Evolutionary conservation across 2,113 vertebrate species (phyloP), one percentile per base, ranked within the genome.

Genomic region (Bubo bubo): DNA sequence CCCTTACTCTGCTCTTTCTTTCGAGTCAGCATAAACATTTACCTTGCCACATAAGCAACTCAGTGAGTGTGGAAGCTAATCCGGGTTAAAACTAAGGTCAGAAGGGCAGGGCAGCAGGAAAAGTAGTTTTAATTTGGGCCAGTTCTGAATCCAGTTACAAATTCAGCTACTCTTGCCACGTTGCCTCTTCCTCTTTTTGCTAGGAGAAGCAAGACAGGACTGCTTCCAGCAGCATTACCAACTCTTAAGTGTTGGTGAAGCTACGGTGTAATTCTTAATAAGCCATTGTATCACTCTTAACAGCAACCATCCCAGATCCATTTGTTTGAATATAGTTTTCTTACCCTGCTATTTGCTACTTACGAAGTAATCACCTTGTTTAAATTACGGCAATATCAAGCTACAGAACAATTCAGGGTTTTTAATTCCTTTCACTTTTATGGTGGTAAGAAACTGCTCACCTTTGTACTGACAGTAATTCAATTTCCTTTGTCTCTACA

Each of bases 11-110:
- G 32, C 50, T 80, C 45, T 47, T 67, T 75, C 43, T 79, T 90
- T 88, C 20, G 50, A 92, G 66, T 93, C 85, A 92, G 79, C 66
- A 82, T 49, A 89, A 95, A 94, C 32, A 41, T 50, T 79, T 90
- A 86, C 60, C 52, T 85, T 88, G 60, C 32, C 70, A 87, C 87
- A 74, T 23, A 66, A 87, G 35, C 47, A 79, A 39, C 84, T 77
- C 60, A 21, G 26, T 16, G 47, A 21, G 26, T 16, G 47, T 62
- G 47, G 52, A 94, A 93, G 79, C 34, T 64, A 72, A 91, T 37
- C 30, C 3, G 0, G 23, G 52, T 72, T 81, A 84, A 89, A 93
- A 93, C 55, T 77, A 71, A 86, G 55, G 28, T 30, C 9, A 4
- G 72, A 79, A 89, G 87, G 39, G 64, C n/a, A 71, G 3, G 14